phyloP scores from a whole-genome alignment of 2,888 invertebrate species.

The Ormyrus nitidulus region DNA sequence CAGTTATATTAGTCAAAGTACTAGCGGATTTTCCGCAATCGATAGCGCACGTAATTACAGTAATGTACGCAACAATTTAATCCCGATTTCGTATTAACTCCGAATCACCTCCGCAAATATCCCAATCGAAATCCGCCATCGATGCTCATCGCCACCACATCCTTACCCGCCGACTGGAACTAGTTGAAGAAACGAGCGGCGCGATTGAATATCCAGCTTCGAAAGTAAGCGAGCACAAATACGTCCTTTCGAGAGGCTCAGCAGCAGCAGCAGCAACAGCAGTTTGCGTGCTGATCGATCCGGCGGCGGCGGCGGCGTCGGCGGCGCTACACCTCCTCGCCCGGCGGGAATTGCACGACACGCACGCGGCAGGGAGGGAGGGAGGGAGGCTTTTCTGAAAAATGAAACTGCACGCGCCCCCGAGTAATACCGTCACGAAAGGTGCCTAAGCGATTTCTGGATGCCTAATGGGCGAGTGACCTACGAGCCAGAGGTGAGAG shows the following conservation, averaged over 20 bases:
- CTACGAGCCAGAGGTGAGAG: conserved; percentile 1
- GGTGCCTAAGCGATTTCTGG: conserved; percentile 26
- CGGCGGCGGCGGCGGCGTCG: not conserved
- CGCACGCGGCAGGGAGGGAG: conserved; percentile 59
- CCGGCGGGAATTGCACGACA: conserved; percentile 44
- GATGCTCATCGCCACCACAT: too few relatives aligned
- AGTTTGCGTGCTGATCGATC: conserved; percentile 67
- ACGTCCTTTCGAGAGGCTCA: not conserved
- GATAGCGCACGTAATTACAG: too few relatives aligned
- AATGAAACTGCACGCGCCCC: conserved; percentile 61
- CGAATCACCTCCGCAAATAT: too few relatives aligned
- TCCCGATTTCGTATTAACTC: too few relatives aligned
- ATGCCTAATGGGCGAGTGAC: conserved; percentile 43
- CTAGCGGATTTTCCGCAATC: too few relatives aligned
- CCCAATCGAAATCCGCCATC: too few relatives aligned
- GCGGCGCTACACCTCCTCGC: not conserved
- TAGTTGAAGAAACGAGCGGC: not conserved
- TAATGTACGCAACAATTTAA: too few relatives aligned
- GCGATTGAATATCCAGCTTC: not conserved
- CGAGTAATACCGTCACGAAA: conserved; percentile 45
- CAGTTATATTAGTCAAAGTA: too few relatives aligned
- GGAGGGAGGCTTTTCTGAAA: conserved; percentile 65
- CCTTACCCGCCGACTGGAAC: not conserved
- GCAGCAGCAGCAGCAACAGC: conserved; percentile 33
- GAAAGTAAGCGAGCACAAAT: not conserved